A percentile compares a stretch with the other conserved stretches of the same genome.
phyloP scores from a whole-genome alignment of 2,113 vertebrate genomes.

The Cyanistes caeruleus region DNA sequence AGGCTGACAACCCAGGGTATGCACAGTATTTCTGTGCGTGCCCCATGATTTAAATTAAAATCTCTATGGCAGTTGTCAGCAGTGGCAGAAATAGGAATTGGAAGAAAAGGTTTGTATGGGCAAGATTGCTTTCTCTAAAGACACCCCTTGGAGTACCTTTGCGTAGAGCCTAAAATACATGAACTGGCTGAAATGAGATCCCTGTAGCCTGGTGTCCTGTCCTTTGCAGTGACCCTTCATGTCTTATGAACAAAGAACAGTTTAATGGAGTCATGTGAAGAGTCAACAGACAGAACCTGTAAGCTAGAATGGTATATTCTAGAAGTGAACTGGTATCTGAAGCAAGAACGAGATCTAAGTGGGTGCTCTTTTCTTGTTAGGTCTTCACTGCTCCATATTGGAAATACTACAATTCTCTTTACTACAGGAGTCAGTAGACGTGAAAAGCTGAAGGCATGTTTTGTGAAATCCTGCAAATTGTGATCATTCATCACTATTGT shows the following conservation, averaged over 20 bases:
- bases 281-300: not conserved
- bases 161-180: not conserved
- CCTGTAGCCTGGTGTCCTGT: not conserved
- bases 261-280: not conserved
- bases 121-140: not conserved
- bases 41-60: not conserved
- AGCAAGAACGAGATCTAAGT: not conserved
- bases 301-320: not conserved
- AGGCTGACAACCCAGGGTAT: not conserved
- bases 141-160: not conserved
- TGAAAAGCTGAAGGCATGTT: not conserved
- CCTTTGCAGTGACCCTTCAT: not conserved
- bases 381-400: not conserved
- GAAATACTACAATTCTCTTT: not conserved
- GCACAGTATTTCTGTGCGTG: rapidly evolving
- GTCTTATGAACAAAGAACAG: not conserved
- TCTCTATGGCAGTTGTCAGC: not conserved
- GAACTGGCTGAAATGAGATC: not conserved
- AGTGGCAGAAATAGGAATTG: not conserved
- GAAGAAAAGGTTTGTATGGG: not conserved
- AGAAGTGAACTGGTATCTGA: not conserved
- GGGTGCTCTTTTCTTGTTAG: not conserved
- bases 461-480: not conserved
- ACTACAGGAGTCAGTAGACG: not conserved
- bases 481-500: not conserved